Evolutionary conservation across 2,797 vertebrate species (phyloP).

Genomic region (Adelosebastes latens): DNA sequence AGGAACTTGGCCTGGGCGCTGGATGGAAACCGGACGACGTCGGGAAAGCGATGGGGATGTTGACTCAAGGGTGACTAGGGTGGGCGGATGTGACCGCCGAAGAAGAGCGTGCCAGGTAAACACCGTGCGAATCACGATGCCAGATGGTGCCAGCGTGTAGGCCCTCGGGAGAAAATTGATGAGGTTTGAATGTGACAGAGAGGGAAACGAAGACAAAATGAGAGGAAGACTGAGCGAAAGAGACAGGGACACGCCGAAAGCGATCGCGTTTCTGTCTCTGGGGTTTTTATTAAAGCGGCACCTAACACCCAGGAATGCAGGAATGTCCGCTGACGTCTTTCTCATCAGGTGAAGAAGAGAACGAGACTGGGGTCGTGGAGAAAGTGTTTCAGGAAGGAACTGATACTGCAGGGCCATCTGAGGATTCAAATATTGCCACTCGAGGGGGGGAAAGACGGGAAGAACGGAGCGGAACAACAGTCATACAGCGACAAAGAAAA

Average conservation of each 20-base stretch:
- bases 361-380: constrained; percentile 21
- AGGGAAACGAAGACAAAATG: constrained; percentile 7
- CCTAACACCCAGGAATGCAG: constrained; percentile 67
- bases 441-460: constrained; percentile 15
- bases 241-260: constrained; percentile 29
- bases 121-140: constrained; percentile 15
- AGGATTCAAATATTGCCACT: constrained; percentile 62
- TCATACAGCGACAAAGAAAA: constrained; percentile 5
- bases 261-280: constrained; percentile 53
- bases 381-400: constrained; percentile 62
- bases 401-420: constrained; percentile 49
- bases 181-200: neutral
- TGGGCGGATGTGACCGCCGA: constrained; percentile 43
- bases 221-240: constrained; percentile 20
- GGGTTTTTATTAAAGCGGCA: constrained; percentile 64
- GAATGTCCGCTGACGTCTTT: constrained; percentile 73
- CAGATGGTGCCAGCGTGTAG: constrained; percentile 21
- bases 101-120: constrained; percentile 58
- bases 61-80: constrained; percentile 64
- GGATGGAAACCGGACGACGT: constrained; percentile 52
- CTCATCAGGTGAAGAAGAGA: constrained; percentile 42
- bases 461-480: constrained; percentile 37
- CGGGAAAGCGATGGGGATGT: constrained; percentile 65
- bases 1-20: constrained; percentile 64
- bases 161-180: neutral